Evolutionary conservation across 1,140 invertebrate genomes (phyloP), one percentile per base, ranked within the genome.

Genomic region (Tetramorium alpestre): DNA sequence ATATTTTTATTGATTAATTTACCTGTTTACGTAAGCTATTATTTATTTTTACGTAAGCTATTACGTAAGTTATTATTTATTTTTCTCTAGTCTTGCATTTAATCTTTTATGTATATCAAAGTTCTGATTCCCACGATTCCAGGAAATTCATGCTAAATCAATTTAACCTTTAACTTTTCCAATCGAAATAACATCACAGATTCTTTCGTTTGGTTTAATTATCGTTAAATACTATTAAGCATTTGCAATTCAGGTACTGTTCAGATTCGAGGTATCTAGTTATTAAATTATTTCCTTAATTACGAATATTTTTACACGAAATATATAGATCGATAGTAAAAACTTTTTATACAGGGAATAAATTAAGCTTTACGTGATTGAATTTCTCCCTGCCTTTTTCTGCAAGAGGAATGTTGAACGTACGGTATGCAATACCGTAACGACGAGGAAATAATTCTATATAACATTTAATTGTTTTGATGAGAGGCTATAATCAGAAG

Each of bases 391-490:
- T 65, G 38, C 16, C 47, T 28, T 8, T 38, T 41, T 75, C 11
- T 44, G n/a, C 0, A 0, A 75, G 8, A 41, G 38, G 6, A 75
- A 25, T 56, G 54, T 78, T 65, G 25, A 25, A 0, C 22, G 5
- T 41, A 69, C 22, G 16, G 13, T 58, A 18, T 7, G 41, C 8
- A 10, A 7, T 75, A 77, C n/a, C 38, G 38, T 81, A 70, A 70
- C 33, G 28, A 80, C 78, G 3, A 72, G 80, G 54, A 82, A 72
- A 72, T 73, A 58, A 73, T 82, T 82, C 33, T 47, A 47, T 73
- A 38, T 47, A 10, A 25, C 41, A 44, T 49, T 44, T 60, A 73
- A 60, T 60, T 84, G 41, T 60, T 49, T 47, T 62, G 54, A 84
- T 60, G 69, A 81, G 28, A 56, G 4, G 5, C 33, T 49, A 13